Evolutionary conservation across 2,113 vertebrate species (phyloP).

Genomic region (Prietella phreatophila): DNA sequence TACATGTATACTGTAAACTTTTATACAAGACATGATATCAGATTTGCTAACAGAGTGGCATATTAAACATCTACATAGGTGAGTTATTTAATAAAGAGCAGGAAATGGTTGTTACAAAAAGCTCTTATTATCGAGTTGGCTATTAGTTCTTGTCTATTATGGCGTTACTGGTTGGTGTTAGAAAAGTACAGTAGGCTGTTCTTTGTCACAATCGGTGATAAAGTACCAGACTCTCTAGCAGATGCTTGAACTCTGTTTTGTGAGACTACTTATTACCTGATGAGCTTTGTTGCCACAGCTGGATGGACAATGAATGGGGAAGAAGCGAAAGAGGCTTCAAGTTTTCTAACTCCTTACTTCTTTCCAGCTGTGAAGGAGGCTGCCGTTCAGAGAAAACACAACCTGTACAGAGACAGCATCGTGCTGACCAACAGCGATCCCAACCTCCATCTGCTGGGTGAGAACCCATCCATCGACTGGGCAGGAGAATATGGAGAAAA

Average conservation of each 20-base stretch:
- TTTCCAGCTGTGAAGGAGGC: constrained; percentile 90
- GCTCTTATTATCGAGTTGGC: not conserved
- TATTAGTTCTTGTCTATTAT: not conserved
- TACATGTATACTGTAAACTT: not conserved
- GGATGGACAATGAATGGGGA: not conserved
- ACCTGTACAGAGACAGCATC: constrained; percentile 92
- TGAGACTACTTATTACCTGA: not conserved
- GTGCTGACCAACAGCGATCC: constrained; percentile 92
- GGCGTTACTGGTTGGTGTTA: not conserved
- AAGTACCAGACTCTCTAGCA: not conserved
- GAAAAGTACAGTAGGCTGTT: not conserved
- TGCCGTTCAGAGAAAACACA: constrained; percentile 90
- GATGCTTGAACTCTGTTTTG: not conserved
- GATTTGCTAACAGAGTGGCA: not conserved
- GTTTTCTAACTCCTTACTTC: not conserved
- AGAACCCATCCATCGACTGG: constrained; percentile 84
- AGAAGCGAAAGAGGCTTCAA: not conserved
- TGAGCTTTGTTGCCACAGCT: not conserved
- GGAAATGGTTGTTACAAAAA: not conserved
- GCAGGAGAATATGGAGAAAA: constrained; percentile 59
- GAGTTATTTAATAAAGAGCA: not conserved
- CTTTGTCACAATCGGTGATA: not conserved
- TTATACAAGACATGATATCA: not conserved
- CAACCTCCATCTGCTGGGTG: constrained; percentile 85
- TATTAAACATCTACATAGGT: not conserved